These are phyloP conservation scores for Drosophila greeni DNA, from an alignment of 2,888 invertebrate genomes.

Conservation along the genomic window DNA sequence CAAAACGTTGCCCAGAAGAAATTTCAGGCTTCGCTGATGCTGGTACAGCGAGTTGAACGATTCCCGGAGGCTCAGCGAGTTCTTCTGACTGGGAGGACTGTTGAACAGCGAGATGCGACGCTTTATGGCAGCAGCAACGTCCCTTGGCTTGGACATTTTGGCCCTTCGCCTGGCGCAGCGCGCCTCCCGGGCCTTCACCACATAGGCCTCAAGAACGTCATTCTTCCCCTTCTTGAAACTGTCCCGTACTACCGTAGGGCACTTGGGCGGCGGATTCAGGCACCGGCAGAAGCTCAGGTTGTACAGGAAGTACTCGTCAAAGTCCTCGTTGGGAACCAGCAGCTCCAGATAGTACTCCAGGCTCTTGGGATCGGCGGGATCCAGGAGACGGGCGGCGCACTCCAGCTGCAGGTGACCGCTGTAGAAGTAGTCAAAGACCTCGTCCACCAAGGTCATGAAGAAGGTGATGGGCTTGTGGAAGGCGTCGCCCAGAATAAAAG, in stretches of 20 bases:
- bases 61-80: background rate
- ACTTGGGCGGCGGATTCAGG: constrained; percentile 41
- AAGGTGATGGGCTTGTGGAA: constrained; percentile 72
- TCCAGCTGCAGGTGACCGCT: constrained; percentile 55
- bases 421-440: constrained; percentile 70
- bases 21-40: background rate
- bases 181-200: constrained; percentile 24
- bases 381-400: constrained; percentile 54
- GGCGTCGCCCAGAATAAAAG: constrained; percentile 64
- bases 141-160: constrained; percentile 16
- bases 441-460: constrained; percentile 64
- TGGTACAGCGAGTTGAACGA: background rate
- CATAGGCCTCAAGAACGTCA: background rate
- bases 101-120: background rate
- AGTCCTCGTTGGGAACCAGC: constrained; percentile 62
- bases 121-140: background rate
- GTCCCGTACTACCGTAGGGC: background rate
- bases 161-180: constrained; percentile 43
- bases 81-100: background rate
- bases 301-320: constrained; percentile 65
- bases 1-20: background rate
- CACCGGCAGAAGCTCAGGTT: constrained; percentile 71
- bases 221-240: background rate
- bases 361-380: constrained; percentile 55
- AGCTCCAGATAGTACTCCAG: constrained; percentile 60